Base-by-base conservation (phyloP, 2,113 vertebrate genomes). In the Anoura caudifer region DNA sequence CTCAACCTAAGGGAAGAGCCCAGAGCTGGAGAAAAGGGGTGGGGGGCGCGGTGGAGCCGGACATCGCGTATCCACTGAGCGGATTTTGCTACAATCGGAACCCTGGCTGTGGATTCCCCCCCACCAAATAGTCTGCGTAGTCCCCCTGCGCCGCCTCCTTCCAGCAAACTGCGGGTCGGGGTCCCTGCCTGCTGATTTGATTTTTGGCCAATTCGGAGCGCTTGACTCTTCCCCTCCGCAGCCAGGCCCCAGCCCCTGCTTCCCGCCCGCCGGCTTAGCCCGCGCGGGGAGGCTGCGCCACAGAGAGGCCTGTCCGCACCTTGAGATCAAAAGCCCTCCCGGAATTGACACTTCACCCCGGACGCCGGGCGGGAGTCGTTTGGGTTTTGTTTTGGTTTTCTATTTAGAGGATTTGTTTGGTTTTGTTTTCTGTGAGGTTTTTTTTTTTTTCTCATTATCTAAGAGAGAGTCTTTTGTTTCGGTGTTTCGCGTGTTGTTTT, bases 31-130 rank as follows among this genome's bases (percentile, higher is more conserved):
- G 84, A 33, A 63, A 79, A 59, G 65, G 83, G 93, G 91, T 83
- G 89, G 43, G 47, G 86, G 43, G 84, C 56, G 43, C 33, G 45
- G 90, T 72, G 82, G 88, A 85, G 95, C 96, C 92, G 94, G 97
- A 97, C 97, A 88, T 38, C 81, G 38, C 88, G 47, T 82, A 94
- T 83, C 87, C 95, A 92, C 92, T 90, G 70, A 79, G 93, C 72
- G 69, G 94, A 97, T 96, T 97, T 97, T 59, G 61, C 93, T 95
- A 82, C 94, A 47, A 96, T 97, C 95, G 90, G 96, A 97, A 98
- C 92, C 43, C 80, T 91, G 95, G 90, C 87, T 85, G 81, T 63
- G 90, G 94, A 79, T 75, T 85, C 95, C 52, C 52, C 52, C 56
- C 56, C 90, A 75, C 80, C 92, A 52, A 90, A 65, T 90, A 72